Evolutionary conservation across 2,888 invertebrate species (phyloP), one percentile per base, ranked within the genome.

Genomic region (Heliconius sara): DNA sequence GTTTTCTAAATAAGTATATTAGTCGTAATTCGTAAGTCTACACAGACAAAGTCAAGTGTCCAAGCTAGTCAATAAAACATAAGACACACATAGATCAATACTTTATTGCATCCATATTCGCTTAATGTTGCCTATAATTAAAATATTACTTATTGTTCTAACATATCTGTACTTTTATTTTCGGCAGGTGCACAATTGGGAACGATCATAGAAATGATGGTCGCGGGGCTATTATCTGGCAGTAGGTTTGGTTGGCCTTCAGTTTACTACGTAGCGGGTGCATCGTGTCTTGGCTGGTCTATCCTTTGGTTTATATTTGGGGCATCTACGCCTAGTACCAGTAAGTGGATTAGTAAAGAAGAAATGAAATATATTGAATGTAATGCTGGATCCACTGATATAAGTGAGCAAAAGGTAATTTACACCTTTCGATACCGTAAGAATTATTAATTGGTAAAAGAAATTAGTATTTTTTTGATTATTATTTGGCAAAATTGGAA

Each of bases 171-270:
- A 57, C 72, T 65, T 25, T 57, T 34, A 43, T 74, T 70, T 72
- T 47, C 70, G 75, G 57, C 91, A 93, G 98, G 98, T 47, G 96
- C 97, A n/a, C 97, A 97, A 88, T 96, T 98, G 12, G 98, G 98
- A 16, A 98, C 98, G 0, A 97, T 98, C 4, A 91, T 98, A 12
- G 96, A 97, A 85, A 92, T 98, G 91, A 96, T 97, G 78, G 92
- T 97, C 9, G 97, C 97, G 13, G 98, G 98, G 0, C 86, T 96
- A 5, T 93, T 98, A 2, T 96, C 97, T 0, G 96, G 96, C 9
- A 97, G 97, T 0, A 80, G 90, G 0, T 96, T 85, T 94, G 98
- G 98, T 75, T 98, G 98, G 98, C 97, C 98, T 0, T 96, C 97
- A 13, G 96, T 97, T 27, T 98, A 97, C 91, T 98, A 98, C 88